Conservation (phyloP, 2,797 vertebrate species). For the Cyprinodon diabolis region DNA sequence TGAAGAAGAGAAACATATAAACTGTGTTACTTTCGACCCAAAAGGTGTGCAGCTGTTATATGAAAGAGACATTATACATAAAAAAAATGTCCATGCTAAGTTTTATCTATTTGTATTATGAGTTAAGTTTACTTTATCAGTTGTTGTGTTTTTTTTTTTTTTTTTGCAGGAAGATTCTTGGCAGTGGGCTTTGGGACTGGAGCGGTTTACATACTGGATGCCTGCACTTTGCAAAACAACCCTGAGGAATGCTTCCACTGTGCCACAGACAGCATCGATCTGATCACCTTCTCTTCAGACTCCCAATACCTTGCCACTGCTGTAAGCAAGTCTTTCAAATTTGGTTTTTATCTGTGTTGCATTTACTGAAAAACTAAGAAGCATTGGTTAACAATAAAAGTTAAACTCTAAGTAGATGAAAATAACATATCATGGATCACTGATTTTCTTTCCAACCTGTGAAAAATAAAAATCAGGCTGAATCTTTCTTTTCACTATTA, state of each 20-base stretch:
- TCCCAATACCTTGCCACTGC: slow-evolving; percentile 91
- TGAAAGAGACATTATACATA: neutral
- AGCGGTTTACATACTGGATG: slow-evolving; percentile 85
- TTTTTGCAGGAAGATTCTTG: slow-evolving; percentile 82
- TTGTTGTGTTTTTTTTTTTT: slow-evolving; percentile 16
- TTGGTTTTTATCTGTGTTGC: neutral
- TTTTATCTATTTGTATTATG: neutral
- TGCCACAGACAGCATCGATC: slow-evolving; percentile 81
- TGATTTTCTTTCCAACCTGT: neutral
- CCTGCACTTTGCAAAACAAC: slow-evolving; percentile 81
- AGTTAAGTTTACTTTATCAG: neutral
- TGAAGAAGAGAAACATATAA: slow-evolving; percentile 75
- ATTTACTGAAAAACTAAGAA: neutral
- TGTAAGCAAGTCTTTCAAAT: slow-evolving; percentile 75
- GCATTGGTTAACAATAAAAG: neutral
- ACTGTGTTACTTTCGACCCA: slow-evolving; percentile 86
- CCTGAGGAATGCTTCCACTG: slow-evolving; percentile 78
- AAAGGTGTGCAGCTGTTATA: slow-evolving; percentile 78
- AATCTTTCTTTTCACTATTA: slow-evolving; percentile 50
- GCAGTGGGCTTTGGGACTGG: slow-evolving; percentile 89
- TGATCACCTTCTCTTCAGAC: slow-evolving; percentile 90
- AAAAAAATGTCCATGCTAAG: neutral
- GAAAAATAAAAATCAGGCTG: neutral
- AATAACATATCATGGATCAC: neutral
- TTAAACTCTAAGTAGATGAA: neutral